Base-by-base conservation (phyloP, 2,113 vertebrate species). In the Rousettus leschenaultii region DNA sequence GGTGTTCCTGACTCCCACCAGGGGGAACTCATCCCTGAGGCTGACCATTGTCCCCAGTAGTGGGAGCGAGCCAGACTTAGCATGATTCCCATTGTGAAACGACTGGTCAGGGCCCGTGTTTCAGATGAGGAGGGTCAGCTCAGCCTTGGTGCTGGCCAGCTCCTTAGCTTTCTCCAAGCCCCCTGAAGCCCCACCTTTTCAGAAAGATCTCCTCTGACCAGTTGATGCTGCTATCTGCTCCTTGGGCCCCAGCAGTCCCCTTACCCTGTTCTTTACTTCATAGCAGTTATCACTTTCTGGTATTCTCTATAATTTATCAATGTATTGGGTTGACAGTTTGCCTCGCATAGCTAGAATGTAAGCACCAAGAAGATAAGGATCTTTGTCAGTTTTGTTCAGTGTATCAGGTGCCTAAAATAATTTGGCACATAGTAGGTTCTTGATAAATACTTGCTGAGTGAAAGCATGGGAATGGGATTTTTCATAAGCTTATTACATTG, bases 281-380 rank as follows among this genome's bases (percentile, higher is more conserved):
- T 2, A 9, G 7, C 70, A 53, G 28, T 19, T 61, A 30, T 1
- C 40, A 38, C 15, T 33, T 53, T 66, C 90, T 30, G 28, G 12
- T 33, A 38, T 28, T 9, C 26, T 19, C 3, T 1, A 1, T n/a
- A 40, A 12, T 3, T 8, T 63, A 55, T 3, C 0, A 7, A 21
- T n/a, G 45, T 16, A 2, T 48, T 30, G 22, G 22, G 9, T 59
- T 61, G 26, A 0, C 38, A 12, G 6, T 84, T 26, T 30, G 8
- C 48, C 45, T 48, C 40, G 38, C 13, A 6, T 7, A 71, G 33
- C 48, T 48, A 7, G 26, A 53, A 43, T 57, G 33, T 19, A 53
- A 90, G 11, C 24, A 38, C 38, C 24, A 4, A 24, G 57, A 65
- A 35, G 26, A 61, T 7, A 57, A 43, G 28, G 22, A 18, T 92